phyloP scores from a whole-genome alignment of 23 tunicate species.

The Ascidia mentula region DNA sequence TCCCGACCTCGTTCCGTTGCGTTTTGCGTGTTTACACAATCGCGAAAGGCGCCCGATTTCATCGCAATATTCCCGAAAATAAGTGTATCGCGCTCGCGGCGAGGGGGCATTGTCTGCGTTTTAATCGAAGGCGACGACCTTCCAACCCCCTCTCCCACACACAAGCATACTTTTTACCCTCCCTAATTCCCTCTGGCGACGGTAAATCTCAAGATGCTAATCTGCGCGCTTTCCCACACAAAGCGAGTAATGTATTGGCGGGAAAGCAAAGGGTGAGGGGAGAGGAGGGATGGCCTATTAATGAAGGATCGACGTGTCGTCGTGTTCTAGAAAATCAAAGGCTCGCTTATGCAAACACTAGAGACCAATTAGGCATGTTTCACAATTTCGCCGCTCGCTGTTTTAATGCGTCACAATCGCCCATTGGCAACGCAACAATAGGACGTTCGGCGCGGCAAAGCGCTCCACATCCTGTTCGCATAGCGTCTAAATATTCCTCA shows the following conservation, averaged over 20 bases:
- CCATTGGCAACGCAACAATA: not conserved
- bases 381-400: not conserved
- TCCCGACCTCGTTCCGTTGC: not conserved
- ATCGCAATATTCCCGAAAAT: slow-evolving; percentile 6
- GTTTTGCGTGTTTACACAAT: not conserved
- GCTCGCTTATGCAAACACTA: slow-evolving; percentile 1
- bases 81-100: slow-evolving; percentile 4
- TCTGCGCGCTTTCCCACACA: slow-evolving; percentile 2
- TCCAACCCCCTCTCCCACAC: not conserved
- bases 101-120: not conserved
- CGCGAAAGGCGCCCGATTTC: not conserved
- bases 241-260: not conserved
- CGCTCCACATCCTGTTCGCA: not conserved
- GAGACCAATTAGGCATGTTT: not conserved
- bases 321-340: not conserved
- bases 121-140: not conserved
- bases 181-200: slow-evolving; percentile 6
- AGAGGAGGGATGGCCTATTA: too few relatives aligned
- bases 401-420: slow-evolving; percentile 5
- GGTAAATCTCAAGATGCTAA: not conserved
- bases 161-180: not conserved
- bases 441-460: slow-evolving; percentile 5
- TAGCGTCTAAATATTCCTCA: not conserved
- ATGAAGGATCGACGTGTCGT: not conserved
- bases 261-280: not conserved